Evolutionary conservation across 2,888 invertebrate genomes (phyloP), one percentile per base, ranked within the genome.

Genomic region (Steromphala cineraria): DNA sequence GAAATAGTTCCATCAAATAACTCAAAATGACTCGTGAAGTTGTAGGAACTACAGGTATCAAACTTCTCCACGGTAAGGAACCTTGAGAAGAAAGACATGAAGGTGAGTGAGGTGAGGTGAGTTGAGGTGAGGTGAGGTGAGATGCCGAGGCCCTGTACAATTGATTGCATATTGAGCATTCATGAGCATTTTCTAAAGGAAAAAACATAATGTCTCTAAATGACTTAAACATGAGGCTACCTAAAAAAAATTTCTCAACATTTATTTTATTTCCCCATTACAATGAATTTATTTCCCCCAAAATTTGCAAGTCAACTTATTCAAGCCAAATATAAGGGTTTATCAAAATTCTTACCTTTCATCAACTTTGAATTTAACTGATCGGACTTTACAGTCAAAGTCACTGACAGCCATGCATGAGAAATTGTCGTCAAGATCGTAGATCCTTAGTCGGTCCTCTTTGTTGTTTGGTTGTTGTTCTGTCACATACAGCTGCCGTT

Each of bases 381-480:
- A 79, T 28, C 82, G 77, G 52, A 82, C 78, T 36, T 71, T 53
- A n/a, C 31, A 46, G 15, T 82, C 53, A 13, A 84, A 28, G 28
- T 83, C 84, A 0, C 81, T 80, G 0, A 75, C 71, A 40, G 80
- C 62, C 21, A 87, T 83, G 67, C 83, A 82, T 13, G 86, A 84
- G 1, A 87, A 84, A 28, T 84, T 80, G 75, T 86, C 83, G 36
- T 82, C 77, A 5, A 85, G 74, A 53, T 88, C 87, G 55, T 82
- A 80, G 8, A 86, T 75, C 46, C 82, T 78, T 1, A 87, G 77
- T 46, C 79, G 75, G 53, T 88, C 88, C 7, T 55, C 36, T 1
- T 55, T 78, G 10, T 67, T 31, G 36, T 36, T 62, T 24, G 76
- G 46, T 40, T 71, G 67, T 71, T 85, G 85, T 24, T 80, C 78